Conservation (phyloP, 64 coral and sea anemone species). For the Platygyra sinensis region DNA sequence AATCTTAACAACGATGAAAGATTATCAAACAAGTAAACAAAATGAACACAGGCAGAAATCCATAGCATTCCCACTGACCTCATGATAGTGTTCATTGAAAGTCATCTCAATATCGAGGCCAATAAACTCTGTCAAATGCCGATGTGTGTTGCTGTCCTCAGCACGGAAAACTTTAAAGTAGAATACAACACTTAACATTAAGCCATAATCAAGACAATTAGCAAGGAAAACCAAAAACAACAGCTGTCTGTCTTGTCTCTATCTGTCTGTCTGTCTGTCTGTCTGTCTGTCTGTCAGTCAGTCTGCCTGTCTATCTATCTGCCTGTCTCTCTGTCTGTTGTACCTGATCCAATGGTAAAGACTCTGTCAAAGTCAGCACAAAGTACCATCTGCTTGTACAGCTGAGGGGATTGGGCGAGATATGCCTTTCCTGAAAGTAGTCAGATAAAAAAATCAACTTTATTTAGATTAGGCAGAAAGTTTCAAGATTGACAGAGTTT, state of each 20-base stretch:
- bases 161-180: constrained; percentile 89
- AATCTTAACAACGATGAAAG: neutral
- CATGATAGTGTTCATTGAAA: constrained; percentile 98
- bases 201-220: neutral
- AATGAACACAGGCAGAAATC: neutral
- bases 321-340: too few species aligned
- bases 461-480: neutral
- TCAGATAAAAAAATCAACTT: neutral
- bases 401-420: constrained; percentile 95
- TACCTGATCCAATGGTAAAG: constrained; percentile 96
- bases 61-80: constrained; percentile 39
- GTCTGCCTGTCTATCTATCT: too few species aligned
- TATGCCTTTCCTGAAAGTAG: constrained; percentile 78
- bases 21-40: too few species aligned
- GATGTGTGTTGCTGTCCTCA: constrained; percentile 98
- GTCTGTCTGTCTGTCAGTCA: too few species aligned
- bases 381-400: constrained; percentile 98
- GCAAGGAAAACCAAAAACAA: neutral
- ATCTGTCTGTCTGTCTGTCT: too few species aligned
- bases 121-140: constrained; percentile 96
- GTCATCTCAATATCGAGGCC: constrained; percentile 98
- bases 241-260: too few species aligned
- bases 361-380: constrained; percentile 94
- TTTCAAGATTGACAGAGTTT: too few species aligned
- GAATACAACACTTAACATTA: neutral